Evolutionary conservation across 92 coral and sea anemone species (phyloP), one percentile per base, ranked within the genome.

Genomic region (Zoanthus sociatus): DNA sequence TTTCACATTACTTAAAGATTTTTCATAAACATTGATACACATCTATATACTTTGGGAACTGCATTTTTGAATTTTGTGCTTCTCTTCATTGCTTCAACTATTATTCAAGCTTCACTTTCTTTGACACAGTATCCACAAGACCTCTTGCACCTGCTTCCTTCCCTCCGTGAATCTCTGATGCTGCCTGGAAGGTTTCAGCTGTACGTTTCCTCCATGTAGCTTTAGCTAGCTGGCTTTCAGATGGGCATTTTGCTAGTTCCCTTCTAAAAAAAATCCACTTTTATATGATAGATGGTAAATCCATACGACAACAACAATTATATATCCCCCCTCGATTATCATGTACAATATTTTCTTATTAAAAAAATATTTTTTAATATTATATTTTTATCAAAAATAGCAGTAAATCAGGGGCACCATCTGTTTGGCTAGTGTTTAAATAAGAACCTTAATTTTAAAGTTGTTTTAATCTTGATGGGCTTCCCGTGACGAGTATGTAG

Each of bases 121-220:
- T 63, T 63, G 69, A 15, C 18, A 63, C 20, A 5, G 69, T 63
- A 8, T 69, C 84, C 37, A 58, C 66, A 33, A 69, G 32, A 37
- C 84, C 46, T 2, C 64, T 54, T 15, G n/a, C 66, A 7, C 14
- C 18, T 54, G 61, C 70, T 51, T 69, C 70, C 44, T 58, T 79
- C 47, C 84, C 66, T 58, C 64, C 77, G 55, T 79, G 84, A 26
- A 79, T 79, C 48, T 37, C 66, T 58, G 61, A 42, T 46, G 84
- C 84, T 50, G 84, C 84, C 48, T 51, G 58, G 66, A 51, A 58
- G 8, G 84, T 79, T 58, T 79, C 84, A 46, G 20, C 73, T 26
- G 74, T 79, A 13, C 84, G 84, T 33, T 69, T 50, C 17, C 84
- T 79, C 68, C 84, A 54, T 20, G 84, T 79, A 44, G 37, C 42